phyloP scores from a whole-genome alignment of 2,797 vertebrate genomes.

The Acipenser ruthenus region DNA sequence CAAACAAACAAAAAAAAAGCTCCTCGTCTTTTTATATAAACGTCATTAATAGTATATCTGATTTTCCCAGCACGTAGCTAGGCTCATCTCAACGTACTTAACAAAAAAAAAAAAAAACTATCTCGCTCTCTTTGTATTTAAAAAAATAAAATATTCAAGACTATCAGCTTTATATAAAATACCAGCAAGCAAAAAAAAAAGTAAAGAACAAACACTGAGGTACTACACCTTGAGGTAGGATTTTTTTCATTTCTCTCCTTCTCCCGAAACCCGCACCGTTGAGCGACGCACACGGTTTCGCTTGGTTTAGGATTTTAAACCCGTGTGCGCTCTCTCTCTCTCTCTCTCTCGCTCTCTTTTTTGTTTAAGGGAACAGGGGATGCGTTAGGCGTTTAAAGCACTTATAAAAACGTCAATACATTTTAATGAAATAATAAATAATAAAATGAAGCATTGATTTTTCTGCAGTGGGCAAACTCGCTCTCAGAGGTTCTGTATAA shows the following conservation, averaged over 20 bases:
- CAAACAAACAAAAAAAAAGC: constrained; percentile 26
- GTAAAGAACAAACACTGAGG: constrained; percentile 72
- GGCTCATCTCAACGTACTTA: constrained; percentile 20
- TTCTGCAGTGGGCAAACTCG: too few species aligned
- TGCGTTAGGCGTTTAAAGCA: too few species aligned
- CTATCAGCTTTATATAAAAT: constrained; percentile 96
- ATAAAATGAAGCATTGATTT: too few species aligned
- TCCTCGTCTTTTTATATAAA: constrained; percentile 11
- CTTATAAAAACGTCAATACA: too few species aligned
- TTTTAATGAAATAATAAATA: too few species aligned
- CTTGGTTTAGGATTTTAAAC: not conserved
- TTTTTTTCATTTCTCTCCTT: constrained; percentile 49
- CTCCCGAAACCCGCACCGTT: constrained; percentile 39
- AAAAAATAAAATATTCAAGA: constrained; percentile 97
- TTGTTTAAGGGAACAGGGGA: too few species aligned
- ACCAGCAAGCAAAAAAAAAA: constrained; percentile 82
- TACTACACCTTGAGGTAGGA: constrained; percentile 92
- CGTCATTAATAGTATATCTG: not conserved
- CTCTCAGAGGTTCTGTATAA: too few species aligned
- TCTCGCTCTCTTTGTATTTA: constrained; percentile 71
- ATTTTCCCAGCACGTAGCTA: not conserved
- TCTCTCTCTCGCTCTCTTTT: too few species aligned
- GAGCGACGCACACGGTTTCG: constrained; percentile 33
- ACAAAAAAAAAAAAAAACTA: constrained; percentile 48
- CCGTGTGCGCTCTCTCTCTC: too few species aligned